Percentiles rank a stretch among this genome's conserved stretches.
phyloP scores from a whole-genome alignment of 1,140 invertebrate genomes.

The Lepidostoma basale region DNA sequence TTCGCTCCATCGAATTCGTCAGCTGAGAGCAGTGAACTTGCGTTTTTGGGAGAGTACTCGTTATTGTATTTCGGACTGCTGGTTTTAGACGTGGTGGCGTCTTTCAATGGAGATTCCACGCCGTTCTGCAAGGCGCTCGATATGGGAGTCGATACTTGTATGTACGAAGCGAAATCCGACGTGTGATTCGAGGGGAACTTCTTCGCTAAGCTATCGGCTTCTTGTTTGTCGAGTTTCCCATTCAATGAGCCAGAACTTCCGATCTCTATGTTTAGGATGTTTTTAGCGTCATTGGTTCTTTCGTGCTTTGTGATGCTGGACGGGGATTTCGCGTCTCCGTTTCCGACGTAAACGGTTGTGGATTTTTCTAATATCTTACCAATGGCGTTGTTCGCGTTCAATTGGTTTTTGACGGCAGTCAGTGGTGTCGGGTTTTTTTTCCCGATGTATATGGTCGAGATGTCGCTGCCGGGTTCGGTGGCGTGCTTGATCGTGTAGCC shows the following conservation, averaged over 20 bases:
- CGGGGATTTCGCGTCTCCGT: slow-evolving; percentile 51
- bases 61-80: slow-evolving; percentile 15
- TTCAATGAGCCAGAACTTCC: slow-evolving; percentile 44
- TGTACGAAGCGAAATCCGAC: slow-evolving; percentile 65
- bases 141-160: slow-evolving; percentile 57
- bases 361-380: slow-evolving; percentile 60
- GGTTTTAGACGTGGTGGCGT: background rate
- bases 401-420: slow-evolving; percentile 49
- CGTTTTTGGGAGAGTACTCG: background rate
- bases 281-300: slow-evolving; percentile 44
- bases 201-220: slow-evolving; percentile 38
- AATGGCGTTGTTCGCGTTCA: slow-evolving; percentile 59
- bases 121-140: slow-evolving; percentile 30
- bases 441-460: slow-evolving; percentile 47
- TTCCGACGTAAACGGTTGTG: slow-evolving; percentile 57
- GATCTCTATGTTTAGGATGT: slow-evolving; percentile 56
- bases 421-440: slow-evolving; percentile 36
- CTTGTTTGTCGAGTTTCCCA: slow-evolving; percentile 16
- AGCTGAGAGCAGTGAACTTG: slow-evolving; percentile 47
- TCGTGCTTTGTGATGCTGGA: slow-evolving; percentile 43
- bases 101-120: background rate
- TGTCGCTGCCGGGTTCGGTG: slow-evolving; percentile 53
- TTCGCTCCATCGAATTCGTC: slow-evolving; percentile 37
- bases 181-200: slow-evolving; percentile 57
- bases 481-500: slow-evolving; percentile 53